Evolutionary conservation across 1,140 invertebrate species (phyloP).

Genomic region (Metopolophium dirhodum): DNA sequence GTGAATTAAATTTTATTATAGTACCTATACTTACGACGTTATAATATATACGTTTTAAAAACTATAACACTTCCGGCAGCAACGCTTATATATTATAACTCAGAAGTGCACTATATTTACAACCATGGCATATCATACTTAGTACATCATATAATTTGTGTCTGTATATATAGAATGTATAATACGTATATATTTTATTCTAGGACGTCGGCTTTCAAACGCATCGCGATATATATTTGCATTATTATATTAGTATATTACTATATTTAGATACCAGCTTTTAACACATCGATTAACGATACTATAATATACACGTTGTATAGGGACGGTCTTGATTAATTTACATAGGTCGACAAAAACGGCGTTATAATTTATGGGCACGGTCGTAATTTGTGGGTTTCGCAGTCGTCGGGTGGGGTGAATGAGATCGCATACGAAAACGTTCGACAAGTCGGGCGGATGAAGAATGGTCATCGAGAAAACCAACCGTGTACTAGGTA

Average conservation of each 20-base stretch:
- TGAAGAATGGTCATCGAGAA: neutral
- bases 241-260: neutral
- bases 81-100: neutral
- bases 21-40: too few species aligned
- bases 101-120: neutral
- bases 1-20: neutral
- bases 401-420: neutral
- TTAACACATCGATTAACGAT: neutral
- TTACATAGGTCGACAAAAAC: constrained; percentile 16
- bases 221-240: neutral
- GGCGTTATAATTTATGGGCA: neutral
- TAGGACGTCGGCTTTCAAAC: constrained; percentile 18
- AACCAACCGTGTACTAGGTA: neutral
- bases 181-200: neutral
- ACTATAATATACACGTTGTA: neutral
- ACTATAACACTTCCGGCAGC: constrained; percentile 13
- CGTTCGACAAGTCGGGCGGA: neutral
- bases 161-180: neutral
- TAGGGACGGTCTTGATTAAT: neutral
- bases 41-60: neutral
- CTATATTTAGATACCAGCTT: neutral
- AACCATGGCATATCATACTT: neutral
- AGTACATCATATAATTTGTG: neutral
- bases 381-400: neutral
- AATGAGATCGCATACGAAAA: neutral